Conservation (phyloP, 1,140 invertebrate species). For the Vollenhovia emeryi region DNA sequence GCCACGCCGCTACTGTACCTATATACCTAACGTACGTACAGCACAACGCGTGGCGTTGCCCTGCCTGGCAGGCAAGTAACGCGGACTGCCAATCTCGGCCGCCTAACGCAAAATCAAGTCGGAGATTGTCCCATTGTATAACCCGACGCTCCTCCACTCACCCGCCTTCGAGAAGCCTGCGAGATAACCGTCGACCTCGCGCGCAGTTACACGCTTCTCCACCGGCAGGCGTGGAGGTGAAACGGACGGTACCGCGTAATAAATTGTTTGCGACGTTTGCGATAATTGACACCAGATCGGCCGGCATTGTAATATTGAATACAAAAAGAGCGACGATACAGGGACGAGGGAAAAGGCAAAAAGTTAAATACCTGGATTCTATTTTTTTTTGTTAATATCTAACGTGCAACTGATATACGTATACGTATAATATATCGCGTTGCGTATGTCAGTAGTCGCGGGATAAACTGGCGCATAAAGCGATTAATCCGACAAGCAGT, state of each 20-base stretch:
- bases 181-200: constrained; percentile 17
- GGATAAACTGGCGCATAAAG: neutral
- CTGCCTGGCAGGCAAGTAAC: constrained; percentile 67
- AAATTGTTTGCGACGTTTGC: neutral
- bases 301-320: neutral
- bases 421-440: neutral
- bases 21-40: constrained; percentile 73
- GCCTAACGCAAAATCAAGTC: constrained; percentile 79
- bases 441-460: neutral
- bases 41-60: constrained; percentile 63
- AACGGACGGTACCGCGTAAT: constrained; percentile 19
- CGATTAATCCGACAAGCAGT: constrained; percentile 58
- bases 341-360: neutral
- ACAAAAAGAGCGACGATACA: neutral
- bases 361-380: neutral
- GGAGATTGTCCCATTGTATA: constrained; percentile 80
- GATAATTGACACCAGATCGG: neutral
- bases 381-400: neutral
- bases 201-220: neutral
- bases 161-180: constrained; percentile 11
- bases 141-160: constrained; percentile 55
- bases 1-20: constrained; percentile 79
- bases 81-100: constrained; percentile 78
- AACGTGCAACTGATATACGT: neutral
- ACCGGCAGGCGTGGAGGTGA: neutral